Conservation (phyloP, 2,888 invertebrate species). For the Hydriomena furcata region DNA sequence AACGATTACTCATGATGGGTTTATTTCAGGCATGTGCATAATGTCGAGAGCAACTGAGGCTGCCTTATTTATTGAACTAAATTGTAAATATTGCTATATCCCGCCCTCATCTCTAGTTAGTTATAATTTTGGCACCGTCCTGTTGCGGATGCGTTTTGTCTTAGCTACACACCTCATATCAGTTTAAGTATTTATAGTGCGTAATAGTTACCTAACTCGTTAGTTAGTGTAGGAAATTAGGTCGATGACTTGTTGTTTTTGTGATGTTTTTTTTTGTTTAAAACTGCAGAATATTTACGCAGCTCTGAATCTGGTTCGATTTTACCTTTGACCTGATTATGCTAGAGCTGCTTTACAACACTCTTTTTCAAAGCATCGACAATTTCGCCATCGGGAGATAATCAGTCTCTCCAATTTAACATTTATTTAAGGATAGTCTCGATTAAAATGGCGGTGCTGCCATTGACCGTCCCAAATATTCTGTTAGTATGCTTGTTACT, state of each 20-base stretch:
- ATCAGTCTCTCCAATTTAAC: too few species aligned
- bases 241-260: slow-evolving; percentile 65
- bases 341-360: too few species aligned
- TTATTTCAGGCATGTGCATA: neutral
- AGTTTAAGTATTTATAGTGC: slow-evolving; percentile 65
- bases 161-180: slow-evolving; percentile 52
- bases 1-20: neutral
- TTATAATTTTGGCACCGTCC: slow-evolving; percentile 71
- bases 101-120: slow-evolving; percentile 47
- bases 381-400: too few species aligned
- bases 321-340: too few species aligned
- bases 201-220: slow-evolving; percentile 62
- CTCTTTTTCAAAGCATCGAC: too few species aligned
- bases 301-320: too few species aligned
- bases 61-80: slow-evolving; percentile 15
- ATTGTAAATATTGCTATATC: slow-evolving; percentile 48
- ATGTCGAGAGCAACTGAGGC: neutral
- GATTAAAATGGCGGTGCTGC: slow-evolving; percentile 41
- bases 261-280: too few species aligned
- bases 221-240: slow-evolving; percentile 64
- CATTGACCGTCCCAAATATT: slow-evolving; percentile 75
- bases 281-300: too few species aligned
- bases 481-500: slow-evolving; percentile 51
- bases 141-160: slow-evolving; percentile 72
- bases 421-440: slow-evolving; percentile 1